phyloP scores from a whole-genome alignment of 2,113 vertebrate species.

The Gopherus flavomarginatus region DNA sequence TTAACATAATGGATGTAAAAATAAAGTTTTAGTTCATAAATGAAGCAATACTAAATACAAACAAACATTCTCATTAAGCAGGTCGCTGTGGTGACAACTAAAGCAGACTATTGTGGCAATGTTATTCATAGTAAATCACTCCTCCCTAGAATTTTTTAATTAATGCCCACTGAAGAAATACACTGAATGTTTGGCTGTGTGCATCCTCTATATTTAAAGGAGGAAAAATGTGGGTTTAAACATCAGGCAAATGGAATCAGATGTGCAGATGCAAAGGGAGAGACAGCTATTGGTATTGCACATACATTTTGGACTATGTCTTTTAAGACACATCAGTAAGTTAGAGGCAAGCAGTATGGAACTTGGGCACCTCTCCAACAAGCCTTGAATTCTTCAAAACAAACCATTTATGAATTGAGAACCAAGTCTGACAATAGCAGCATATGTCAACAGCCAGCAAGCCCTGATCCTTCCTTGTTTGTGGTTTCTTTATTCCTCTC shows the following conservation, averaged over 20 bases:
- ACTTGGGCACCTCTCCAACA: background rate
- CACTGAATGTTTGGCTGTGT: background rate
- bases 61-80: constrained; percentile 37
- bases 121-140: constrained; percentile 47
- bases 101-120: constrained; percentile 27
- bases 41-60: constrained; percentile 18
- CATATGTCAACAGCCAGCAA: background rate
- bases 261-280: background rate
- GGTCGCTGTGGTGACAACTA: constrained; percentile 1
- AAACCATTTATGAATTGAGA: background rate
- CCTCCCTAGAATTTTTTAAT: constrained; percentile 32
- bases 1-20: background rate
- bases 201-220: background rate
- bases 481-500: background rate
- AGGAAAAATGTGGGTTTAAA: background rate
- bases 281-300: background rate
- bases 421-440: background rate
- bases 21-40: constrained; percentile 9
- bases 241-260: background rate
- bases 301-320: background rate
- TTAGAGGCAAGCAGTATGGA: background rate
- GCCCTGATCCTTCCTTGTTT: background rate
- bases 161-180: background rate
- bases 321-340: background rate
- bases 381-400: background rate